Evolutionary conservation across 1,140 invertebrate species (phyloP).

Genomic region (Maconellicoccus hirsutus): DNA sequence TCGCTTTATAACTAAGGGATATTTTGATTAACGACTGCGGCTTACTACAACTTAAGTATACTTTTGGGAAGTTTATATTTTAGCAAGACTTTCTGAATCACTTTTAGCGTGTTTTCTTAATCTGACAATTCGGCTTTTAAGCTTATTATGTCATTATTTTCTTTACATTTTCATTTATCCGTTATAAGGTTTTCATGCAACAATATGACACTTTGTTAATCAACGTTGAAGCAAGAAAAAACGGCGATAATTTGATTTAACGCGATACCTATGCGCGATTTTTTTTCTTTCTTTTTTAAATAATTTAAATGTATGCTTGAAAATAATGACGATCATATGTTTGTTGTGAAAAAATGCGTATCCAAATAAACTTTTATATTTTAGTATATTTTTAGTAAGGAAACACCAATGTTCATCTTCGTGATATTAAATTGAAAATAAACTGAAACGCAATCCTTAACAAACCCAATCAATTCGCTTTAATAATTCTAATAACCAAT

Average conservation of each 20-base stretch:
- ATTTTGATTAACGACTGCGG: slow-evolving; percentile 18
- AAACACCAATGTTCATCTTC: too few species aligned
- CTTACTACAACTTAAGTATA: slow-evolving; percentile 18
- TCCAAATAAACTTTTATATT: too few species aligned
- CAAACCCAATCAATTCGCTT: too few species aligned
- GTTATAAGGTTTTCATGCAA: background rate
- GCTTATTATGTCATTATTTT: slow-evolving; percentile 22
- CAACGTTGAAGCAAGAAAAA: background rate
- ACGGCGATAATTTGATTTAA: background rate
- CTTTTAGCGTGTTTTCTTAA: slow-evolving; percentile 20
- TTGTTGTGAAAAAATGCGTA: too few species aligned
- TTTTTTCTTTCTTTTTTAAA: too few species aligned
- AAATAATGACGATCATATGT: too few species aligned
- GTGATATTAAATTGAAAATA: too few species aligned
- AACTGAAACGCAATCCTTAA: too few species aligned
- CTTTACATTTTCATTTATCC: slow-evolving; percentile 20
- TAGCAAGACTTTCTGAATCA: slow-evolving; percentile 10
- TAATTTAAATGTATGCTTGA: too few species aligned
- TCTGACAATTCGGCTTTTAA: slow-evolving; percentile 19
- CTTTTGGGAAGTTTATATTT: slow-evolving; percentile 19
- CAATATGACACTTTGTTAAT: background rate
- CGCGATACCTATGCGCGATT: too few species aligned
- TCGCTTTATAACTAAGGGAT: slow-evolving; percentile 17
- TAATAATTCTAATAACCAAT: too few species aligned
- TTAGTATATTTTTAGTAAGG: too few species aligned